Conservation (phyloP, 2,888 invertebrate genomes). For the Dichetophora obliterata region DNA sequence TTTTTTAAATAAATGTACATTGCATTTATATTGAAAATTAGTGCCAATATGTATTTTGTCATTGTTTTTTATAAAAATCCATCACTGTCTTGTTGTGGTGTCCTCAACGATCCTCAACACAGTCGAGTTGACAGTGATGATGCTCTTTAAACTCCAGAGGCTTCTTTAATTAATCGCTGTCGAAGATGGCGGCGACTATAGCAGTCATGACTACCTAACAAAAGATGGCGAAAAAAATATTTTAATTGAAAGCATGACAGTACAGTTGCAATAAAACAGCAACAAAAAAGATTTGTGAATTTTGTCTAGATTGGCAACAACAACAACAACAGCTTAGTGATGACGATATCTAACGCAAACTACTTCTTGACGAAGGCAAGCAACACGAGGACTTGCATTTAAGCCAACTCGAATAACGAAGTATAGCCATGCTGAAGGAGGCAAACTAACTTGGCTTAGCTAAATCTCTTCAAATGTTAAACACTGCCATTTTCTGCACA, state of each 20-base stretch:
- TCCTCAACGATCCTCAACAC: no score
- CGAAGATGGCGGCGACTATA: constrained; percentile 25
- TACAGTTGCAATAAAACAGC: no score
- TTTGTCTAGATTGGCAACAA: no score
- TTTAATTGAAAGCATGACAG: neutral
- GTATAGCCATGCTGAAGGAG: neutral
- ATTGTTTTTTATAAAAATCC: no score
- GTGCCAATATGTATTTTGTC: no score
- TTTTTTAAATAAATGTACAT: no score
- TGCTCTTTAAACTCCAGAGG: constrained; percentile 18
- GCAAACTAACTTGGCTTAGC: neutral
- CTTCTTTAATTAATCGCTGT: constrained; percentile 36
- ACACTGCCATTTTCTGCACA: neutral
- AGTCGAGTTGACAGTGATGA: no score
- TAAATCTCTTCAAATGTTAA: neutral
- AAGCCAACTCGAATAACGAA: neutral
- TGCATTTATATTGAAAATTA: no score
- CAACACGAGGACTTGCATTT: neutral
- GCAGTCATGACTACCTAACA: constrained; percentile 19
- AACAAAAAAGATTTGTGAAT: no score
- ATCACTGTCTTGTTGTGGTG: no score
- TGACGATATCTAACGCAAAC: neutral
- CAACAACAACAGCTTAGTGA: neutral
- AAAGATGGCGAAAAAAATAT: constrained; percentile 5
- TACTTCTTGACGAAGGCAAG: neutral